Evolutionary conservation across 2,797 vertebrate species (phyloP).

Genomic region (Crocidura indochinensis): DNA sequence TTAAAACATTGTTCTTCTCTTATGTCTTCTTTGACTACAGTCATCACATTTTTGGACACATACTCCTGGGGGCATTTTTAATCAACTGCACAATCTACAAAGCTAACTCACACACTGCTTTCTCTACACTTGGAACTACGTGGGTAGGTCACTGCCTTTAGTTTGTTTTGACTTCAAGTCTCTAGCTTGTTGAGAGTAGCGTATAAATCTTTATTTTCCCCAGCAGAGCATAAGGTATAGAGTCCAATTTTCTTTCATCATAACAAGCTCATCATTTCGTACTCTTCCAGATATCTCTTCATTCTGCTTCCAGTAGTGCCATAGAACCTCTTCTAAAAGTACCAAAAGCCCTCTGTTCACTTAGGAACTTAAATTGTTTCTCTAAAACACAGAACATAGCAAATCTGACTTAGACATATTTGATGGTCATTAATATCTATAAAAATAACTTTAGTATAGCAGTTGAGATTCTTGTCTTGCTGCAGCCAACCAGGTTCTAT

Average conservation of each 20-base stretch:
- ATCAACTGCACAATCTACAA: not conserved
- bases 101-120: not conserved
- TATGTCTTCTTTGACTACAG: not conserved
- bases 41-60: not conserved
- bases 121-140: not conserved
- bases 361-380: not conserved
- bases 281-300: not conserved
- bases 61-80: not conserved
- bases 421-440: not conserved
- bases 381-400: not conserved
- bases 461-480: no score
- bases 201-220: not conserved
- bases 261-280: not conserved
- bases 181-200: not conserved
- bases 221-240: not conserved
- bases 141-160: not conserved
- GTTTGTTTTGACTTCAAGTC: not conserved
- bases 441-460: not conserved
- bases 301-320: not conserved
- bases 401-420: not conserved
- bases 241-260: conserved; percentile 24
- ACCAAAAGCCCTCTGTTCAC: not conserved
- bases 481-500: no score
- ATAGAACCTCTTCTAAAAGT: not conserved
- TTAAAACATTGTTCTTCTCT: not conserved